phyloP scores from a whole-genome alignment of 2,888 invertebrate genomes.

The Drosophila sordidula region DNA sequence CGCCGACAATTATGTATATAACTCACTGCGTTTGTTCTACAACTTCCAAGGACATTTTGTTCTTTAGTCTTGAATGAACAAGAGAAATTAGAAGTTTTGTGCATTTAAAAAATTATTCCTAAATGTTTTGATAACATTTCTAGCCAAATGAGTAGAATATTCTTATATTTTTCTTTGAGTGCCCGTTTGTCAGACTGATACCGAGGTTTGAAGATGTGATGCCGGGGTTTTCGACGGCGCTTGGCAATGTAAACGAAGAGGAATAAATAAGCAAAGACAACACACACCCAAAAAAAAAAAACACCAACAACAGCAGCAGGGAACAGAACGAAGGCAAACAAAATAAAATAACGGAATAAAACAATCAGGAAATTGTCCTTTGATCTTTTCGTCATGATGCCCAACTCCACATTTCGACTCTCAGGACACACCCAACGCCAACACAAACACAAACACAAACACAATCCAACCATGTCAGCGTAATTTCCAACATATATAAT shows the following conservation, averaged over 20 bases:
- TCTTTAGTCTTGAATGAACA: no score
- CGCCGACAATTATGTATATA: no score
- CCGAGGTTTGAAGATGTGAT: neutral
- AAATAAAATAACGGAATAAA: conserved; percentile 77
- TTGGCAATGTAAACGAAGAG: conserved; percentile 59
- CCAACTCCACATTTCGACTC: conserved; percentile 10
- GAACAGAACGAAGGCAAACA: conserved; percentile 58
- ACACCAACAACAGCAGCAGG: conserved; percentile 22
- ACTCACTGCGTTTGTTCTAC: no score
- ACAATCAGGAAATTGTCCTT: conserved; percentile 80
- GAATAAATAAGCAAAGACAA: conserved; percentile 66
- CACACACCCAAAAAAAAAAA: conserved; percentile 53
- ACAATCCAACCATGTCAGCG: conserved; percentile 37
- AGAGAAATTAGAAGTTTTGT: no score
- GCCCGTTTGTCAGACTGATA: conserved; percentile 31
- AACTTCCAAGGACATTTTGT: no score
- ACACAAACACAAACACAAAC: conserved; percentile 14
- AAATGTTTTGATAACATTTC: conserved; percentile 4
- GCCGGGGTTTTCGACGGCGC: conserved; percentile 8
- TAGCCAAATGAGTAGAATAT: no score
- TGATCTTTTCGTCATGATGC: conserved; percentile 65
- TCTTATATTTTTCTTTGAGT: neutral
- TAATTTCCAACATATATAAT: conserved; percentile 45
- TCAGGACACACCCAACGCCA: conserved; percentile 7
- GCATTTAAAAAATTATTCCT: no score